Base-by-base conservation (phyloP, 2,797 vertebrate genomes). In the Gymnodraco acuticeps region DNA sequence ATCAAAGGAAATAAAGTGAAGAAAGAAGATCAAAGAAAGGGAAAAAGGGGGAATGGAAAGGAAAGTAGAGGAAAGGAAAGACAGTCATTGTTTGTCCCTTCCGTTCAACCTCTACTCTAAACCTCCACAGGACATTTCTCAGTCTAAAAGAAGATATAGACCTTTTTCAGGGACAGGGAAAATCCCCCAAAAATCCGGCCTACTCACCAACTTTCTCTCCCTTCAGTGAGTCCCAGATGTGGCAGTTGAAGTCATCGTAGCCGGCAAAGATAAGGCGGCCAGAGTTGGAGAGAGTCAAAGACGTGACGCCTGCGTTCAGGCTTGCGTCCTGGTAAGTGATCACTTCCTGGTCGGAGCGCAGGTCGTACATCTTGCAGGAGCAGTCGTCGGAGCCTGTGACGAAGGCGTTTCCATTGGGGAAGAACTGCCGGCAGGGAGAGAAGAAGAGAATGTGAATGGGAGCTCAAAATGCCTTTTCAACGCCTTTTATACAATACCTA, bases 171-270 rank as follows among this genome's bases (percentile, higher is more conserved):
- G 1, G 33, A 38, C 33, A 27, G 27, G 27, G 27, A 38, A 38
- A 13, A 27, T 1, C 13, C 20, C 14, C 11, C 15, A 13, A 3
- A 4, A 10, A 5, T 13, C 1, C 14, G 19, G 6, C 6, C 1
- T 10, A 59, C 92, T 92, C 77, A 95, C 95, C 95, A 2, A 95
- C 92, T 95, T 91, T 94, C 84, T 95, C 94, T 17, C 93, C 94
- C 89, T 95, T 94, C 82, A 96, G 92, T 0, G 93, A 74, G 75
- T 99, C 98, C 98, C 98, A 99, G 89, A 99, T 95, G 83, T 99
- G 98, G 90, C 98, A 99, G 95, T 99, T 99, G 94, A 99, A 99
- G 92, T 99, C 97, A 0, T 99, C 98, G 0, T 99, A 99, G 0
- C 98, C 98, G 0, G 97, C 97, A 0, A 99, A 94, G 84, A 99